These are phyloP conservation scores for Lithodes maja DNA, from an alignment of 2,888 invertebrate genomes.

Conservation along the genomic window DNA sequence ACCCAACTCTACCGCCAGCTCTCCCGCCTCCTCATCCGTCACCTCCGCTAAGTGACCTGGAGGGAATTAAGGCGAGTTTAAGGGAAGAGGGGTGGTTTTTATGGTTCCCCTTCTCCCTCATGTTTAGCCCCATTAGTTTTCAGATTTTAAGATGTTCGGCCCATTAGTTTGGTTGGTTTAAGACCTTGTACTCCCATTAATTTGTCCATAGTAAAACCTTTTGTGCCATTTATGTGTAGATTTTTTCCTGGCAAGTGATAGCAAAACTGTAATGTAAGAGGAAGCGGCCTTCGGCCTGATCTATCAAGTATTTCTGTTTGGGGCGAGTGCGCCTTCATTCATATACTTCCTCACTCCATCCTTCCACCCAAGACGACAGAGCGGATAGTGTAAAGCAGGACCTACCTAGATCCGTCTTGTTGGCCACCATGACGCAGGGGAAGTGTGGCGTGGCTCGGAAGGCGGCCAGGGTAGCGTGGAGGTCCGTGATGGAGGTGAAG, in stretches of 20 bases:
- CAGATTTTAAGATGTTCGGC: too few species aligned
- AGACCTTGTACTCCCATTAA: too few species aligned
- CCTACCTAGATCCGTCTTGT: conserved; percentile 61
- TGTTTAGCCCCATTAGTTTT: too few species aligned
- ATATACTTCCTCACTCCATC: too few species aligned
- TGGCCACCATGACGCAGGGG: conserved; percentile 63
- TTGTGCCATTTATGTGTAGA: too few species aligned
- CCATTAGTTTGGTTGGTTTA: too few species aligned
- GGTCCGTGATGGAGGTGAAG: conserved; percentile 44
- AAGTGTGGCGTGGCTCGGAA: conserved; percentile 58
- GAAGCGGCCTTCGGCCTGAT: not conserved
- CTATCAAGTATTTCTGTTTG: too few species aligned
- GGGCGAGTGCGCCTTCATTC: too few species aligned
- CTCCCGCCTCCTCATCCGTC: conserved; percentile 56
- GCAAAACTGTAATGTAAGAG: not conserved
- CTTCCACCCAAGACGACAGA: too few species aligned
- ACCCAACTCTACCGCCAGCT: conserved; percentile 54
- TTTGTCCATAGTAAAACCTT: too few species aligned
- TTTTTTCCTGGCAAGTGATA: too few species aligned
- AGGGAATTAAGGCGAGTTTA: not conserved
- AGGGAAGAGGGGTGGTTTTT: not conserved
- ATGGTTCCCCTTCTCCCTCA: too few species aligned
- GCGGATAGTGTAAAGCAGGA: not conserved
- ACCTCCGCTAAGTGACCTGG: conserved; percentile 63
- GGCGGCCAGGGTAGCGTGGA: conserved; percentile 46